Evolutionary conservation across 2,888 invertebrate species (phyloP), one percentile per base, ranked within the genome.

Genomic region (Aporophyla nigra): DNA sequence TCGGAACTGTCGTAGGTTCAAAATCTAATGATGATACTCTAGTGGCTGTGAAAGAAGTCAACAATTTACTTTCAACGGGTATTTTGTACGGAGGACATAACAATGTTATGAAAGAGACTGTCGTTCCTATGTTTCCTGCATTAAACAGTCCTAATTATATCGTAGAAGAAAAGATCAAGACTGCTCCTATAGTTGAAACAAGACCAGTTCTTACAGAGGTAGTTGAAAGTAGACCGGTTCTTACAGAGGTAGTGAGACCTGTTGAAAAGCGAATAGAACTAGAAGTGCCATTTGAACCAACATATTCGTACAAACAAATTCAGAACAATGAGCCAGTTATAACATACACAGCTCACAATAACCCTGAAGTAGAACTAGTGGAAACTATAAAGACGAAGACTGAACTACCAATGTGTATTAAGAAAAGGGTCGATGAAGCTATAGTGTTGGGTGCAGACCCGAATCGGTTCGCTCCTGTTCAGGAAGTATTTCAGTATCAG

Each of bases 231-330:
- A 51, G 27, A 58, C 68, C 83, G 0, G 56, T 40, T 0, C 1
- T 69, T 9, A 56, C 63, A 54, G 77, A 80, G 14, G 63, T 67
- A 54, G 54, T 53, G 4, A 49, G 71, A 16, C 65, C 84, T 10
- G 40, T 76, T 7, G 73, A 84, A 63, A 69, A 83, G 27, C 78
- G 70, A 74, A 14, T 79, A 1, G 69, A 81, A 58, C 2, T 73
- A 9, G 40, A 54, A 33, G 27, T 53, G 16, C 78, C 85, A 5
- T 63, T 86, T 33, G 80, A 88, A 66, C 80, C 82, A 0, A 88
- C 77, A 70, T 92, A 92, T 82, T 91, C 86, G 5, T 92, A 92
- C 73, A 86, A 88, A 74, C 90, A 92, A 83, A 75, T 88, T n/a
- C 80, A 85, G 7, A 75, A 80, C 9, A 87, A 88, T 53, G 88